Conservation (phyloP, 2,797 vertebrate genomes). For the Hylomyscus alleni region DNA sequence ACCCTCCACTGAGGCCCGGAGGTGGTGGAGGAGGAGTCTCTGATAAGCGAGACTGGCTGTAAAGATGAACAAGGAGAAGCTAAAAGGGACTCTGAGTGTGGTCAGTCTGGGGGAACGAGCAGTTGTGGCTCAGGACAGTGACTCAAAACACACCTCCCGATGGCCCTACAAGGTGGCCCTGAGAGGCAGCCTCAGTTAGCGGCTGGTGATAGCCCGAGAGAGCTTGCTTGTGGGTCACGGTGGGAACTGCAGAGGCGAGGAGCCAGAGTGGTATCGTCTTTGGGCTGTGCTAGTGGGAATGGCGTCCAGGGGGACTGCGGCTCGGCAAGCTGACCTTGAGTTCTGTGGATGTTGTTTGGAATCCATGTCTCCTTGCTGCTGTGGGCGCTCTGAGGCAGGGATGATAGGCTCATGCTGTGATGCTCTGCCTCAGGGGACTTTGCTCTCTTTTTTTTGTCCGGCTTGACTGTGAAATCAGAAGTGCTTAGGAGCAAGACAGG, state of each 20-base stretch:
- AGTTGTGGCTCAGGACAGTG: background rate
- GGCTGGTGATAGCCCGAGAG: background rate
- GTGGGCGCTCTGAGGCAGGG: background rate
- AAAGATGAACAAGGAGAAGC: background rate
- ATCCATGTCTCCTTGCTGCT: background rate
- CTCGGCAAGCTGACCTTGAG: background rate
- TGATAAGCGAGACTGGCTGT: background rate
- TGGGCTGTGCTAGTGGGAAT: background rate
- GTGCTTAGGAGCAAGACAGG: background rate
- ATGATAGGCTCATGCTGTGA: background rate
- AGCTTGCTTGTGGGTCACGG: background rate
- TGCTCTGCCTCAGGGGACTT: background rate
- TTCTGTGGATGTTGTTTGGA: background rate
- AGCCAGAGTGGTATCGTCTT: accelerated
- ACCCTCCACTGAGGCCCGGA: too few relatives aligned
- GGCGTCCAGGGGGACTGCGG: accelerated
- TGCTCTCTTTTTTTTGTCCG: too few relatives aligned
- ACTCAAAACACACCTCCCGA: too few relatives aligned
- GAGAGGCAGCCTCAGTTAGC: too few relatives aligned
- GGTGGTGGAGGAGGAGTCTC: too few relatives aligned
- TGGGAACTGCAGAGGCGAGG: background rate
- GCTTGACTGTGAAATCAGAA: background rate
- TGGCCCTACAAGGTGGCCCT: too few relatives aligned
- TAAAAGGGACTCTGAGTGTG: too few relatives aligned
- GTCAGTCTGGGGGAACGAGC: too few relatives aligned